phyloP scores from a whole-genome alignment of 2,888 invertebrate species.

The Ceramica pisi region DNA sequence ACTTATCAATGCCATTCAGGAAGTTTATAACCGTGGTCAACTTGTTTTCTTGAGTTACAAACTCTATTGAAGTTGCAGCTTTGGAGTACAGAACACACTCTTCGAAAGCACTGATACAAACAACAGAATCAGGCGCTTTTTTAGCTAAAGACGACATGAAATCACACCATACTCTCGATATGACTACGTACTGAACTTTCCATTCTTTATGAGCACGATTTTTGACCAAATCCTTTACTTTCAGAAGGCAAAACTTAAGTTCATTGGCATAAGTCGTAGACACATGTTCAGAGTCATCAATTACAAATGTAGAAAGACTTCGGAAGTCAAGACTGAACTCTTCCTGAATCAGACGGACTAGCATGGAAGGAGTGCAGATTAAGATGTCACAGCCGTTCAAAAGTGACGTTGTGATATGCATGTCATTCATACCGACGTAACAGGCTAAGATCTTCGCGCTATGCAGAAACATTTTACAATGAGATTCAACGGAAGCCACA shows the following conservation, averaged over 20 bases:
- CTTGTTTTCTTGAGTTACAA: slow-evolving; percentile 84
- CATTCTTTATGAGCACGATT: slow-evolving; percentile 82
- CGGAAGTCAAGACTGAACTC: slow-evolving; percentile 90
- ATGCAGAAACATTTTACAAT: slow-evolving; percentile 83
- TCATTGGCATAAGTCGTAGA: slow-evolving; percentile 88
- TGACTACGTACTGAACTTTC: slow-evolving; percentile 91
- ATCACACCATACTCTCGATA: slow-evolving; percentile 92
- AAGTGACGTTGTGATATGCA: slow-evolving; percentile 83
- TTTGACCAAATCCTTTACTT: slow-evolving; percentile 85
- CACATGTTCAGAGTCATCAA: slow-evolving; percentile 93
- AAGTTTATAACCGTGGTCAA: slow-evolving; percentile 84
- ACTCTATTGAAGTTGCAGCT: slow-evolving; percentile 82
- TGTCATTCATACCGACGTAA: slow-evolving; percentile 84
- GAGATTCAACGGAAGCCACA: slow-evolving; percentile 85
- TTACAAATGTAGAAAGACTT: slow-evolving; percentile 92
- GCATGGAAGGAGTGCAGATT: slow-evolving; percentile 92
- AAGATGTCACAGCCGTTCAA: slow-evolving; percentile 93
- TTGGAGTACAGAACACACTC: slow-evolving; percentile 94
- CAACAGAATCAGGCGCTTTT: slow-evolving; percentile 90
- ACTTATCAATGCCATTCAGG: slow-evolving; percentile 82
- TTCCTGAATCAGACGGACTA: slow-evolving; percentile 83
- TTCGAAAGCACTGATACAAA: slow-evolving; percentile 93
- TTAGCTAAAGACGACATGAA: slow-evolving; percentile 90
- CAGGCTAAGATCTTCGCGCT: slow-evolving; percentile 80
- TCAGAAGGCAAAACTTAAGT: slow-evolving; percentile 82